Percentiles rank a stretch among this genome's conserved stretches.
phyloP scores from a whole-genome alignment of 92 coral and sea anemone species.

The Zoanthus sansibaricus region DNA sequence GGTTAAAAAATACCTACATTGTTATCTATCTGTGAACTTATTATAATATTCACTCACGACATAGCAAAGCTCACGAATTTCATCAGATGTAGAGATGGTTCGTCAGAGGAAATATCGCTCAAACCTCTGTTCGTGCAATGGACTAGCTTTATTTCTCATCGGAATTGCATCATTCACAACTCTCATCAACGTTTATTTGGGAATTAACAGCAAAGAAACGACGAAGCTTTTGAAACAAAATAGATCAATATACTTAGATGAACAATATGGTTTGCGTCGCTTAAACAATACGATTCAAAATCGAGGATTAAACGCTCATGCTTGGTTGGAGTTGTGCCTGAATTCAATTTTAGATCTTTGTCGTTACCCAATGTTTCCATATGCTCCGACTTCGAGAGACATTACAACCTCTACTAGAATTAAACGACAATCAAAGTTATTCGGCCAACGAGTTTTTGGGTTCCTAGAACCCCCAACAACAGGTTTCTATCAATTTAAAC shows the following conservation, averaged over 20 bases:
- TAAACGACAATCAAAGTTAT: conserved; percentile 15
- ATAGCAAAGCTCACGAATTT: too few species aligned
- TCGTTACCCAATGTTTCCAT: conserved; percentile 34
- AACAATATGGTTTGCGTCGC: conserved; percentile 22
- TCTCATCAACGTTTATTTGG: conserved; percentile 38
- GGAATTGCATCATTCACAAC: conserved; percentile 28
- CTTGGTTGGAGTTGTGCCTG: conserved; percentile 27
- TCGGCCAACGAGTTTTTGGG: conserved; percentile 44
- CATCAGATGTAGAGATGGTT: not conserved
- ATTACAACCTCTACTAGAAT: conserved; percentile 5
- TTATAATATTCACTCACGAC: too few species aligned
- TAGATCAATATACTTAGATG: not conserved
- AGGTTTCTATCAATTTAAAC: conserved; percentile 32
- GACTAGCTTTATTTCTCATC: conserved; percentile 20
- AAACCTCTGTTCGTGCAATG: conserved; percentile 1
- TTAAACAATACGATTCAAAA: not conserved
- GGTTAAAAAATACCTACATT: too few species aligned
- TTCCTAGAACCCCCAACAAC: conserved; percentile 36
- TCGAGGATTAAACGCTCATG: conserved; percentile 28
- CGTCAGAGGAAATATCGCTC: conserved; percentile 24
- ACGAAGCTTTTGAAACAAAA: not conserved
- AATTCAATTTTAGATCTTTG: conserved; percentile 14
- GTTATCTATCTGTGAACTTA: too few species aligned
- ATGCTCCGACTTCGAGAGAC: conserved; percentile 24
- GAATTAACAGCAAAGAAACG: conserved; percentile 30